A percentile compares a stretch with the other conserved stretches of the same genome.
Conservation (phyloP, 2,797 vertebrate species). For the Megalops cyprinoides region DNA sequence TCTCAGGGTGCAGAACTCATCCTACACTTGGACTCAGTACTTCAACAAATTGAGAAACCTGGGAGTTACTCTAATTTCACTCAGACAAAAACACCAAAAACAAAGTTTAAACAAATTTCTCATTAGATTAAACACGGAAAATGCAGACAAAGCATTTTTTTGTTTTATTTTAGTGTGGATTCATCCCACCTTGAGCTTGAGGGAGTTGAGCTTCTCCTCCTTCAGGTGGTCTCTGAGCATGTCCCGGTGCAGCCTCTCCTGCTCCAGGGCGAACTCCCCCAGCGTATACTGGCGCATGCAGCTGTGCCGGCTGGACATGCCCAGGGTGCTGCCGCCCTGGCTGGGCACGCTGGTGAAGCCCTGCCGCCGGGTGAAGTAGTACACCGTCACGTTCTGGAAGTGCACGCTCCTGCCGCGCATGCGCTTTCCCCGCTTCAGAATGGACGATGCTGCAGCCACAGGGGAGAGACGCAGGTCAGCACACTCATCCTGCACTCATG, state of each 20-base stretch:
- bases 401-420: constrained; percentile 91
- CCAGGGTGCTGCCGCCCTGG: constrained; percentile 96
- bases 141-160: too few relatives aligned
- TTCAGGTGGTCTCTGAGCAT: constrained; percentile 95
- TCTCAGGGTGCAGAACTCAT: too few relatives aligned
- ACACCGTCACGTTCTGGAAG: constrained; percentile 97
- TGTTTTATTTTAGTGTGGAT: constrained; percentile 27
- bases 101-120: too few relatives aligned
- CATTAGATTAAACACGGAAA: too few relatives aligned
- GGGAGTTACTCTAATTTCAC: too few relatives aligned
- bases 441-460: constrained; percentile 84
- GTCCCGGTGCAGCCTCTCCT: constrained; percentile 91
- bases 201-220: constrained; percentile 95
- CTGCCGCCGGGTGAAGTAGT: constrained; percentile 95
- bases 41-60: too few relatives aligned
- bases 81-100: too few relatives aligned
- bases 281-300: constrained; percentile 92
- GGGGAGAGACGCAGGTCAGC: too few relatives aligned
- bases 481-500: too few relatives aligned
- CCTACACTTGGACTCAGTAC: too few relatives aligned
- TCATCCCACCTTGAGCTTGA: constrained; percentile 86
- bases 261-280: constrained; percentile 94
- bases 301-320: constrained; percentile 96
- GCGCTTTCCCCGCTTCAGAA: constrained; percentile 95
- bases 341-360: constrained; percentile 99